phyloP scores from a whole-genome alignment of 2,797 vertebrate genomes.

The Apogon hyalosoma region DNA sequence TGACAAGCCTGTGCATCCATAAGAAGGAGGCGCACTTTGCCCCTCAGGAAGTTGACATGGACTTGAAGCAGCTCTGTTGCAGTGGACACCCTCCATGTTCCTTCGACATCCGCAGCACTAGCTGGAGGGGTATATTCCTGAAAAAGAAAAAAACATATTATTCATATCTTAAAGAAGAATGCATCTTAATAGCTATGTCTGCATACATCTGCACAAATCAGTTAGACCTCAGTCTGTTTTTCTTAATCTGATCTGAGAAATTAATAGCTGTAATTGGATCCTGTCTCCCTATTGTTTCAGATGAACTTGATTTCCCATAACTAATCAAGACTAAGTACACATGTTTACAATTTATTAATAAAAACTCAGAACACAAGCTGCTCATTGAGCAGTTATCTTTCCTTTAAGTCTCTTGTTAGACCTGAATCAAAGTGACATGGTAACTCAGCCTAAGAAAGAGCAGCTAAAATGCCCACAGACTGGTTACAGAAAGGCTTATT shows the following conservation, averaged over 20 bases:
- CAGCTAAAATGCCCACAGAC: neutral
- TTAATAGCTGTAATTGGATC: no score
- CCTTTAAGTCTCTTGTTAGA: constrained; percentile 9
- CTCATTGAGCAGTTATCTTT: constrained; percentile 28
- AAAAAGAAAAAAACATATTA: constrained; percentile 2
- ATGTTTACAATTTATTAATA: no score
- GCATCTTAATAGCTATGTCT: neutral
- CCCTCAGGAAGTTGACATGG: constrained; percentile 89
- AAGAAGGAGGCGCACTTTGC: constrained; percentile 88
- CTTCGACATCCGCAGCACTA: constrained; percentile 55
- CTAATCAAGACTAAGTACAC: no score
- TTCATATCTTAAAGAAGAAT: no score
- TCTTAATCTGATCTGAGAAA: no score
- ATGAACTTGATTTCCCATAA: no score
- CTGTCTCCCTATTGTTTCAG: no score
- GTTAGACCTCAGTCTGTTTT: no score
- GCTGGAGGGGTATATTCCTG: constrained; percentile 80
- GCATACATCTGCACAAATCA: no score
- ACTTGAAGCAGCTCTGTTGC: constrained; percentile 86
- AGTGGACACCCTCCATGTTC: constrained; percentile 80
- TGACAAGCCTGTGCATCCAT: constrained; percentile 82
- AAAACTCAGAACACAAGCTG: neutral
- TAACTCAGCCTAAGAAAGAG: neutral
- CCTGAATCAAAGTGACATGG: neutral
- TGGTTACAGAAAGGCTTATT: neutral